phyloP scores from a whole-genome alignment of 2,888 invertebrate genomes.

The Elmis aenea region DNA sequence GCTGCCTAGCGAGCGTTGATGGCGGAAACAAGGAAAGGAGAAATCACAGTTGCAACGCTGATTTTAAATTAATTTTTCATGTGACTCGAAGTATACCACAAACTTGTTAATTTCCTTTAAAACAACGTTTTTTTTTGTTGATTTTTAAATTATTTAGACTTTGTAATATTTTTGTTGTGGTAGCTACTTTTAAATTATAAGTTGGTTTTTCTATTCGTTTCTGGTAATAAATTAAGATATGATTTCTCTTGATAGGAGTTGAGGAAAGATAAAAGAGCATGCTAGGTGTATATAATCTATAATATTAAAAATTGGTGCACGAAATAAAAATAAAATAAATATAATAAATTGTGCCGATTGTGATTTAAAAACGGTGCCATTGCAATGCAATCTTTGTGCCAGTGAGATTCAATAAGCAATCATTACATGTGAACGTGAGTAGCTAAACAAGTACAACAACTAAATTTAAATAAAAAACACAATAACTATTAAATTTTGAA shows the following conservation, averaged over 20 bases:
- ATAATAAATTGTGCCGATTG: slow-evolving; percentile 44
- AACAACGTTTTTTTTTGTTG: no score
- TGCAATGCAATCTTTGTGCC: slow-evolving; percentile 49
- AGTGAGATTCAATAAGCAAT: slow-evolving; percentile 50
- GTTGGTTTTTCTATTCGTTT: no score
- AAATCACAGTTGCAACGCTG: slow-evolving; percentile 10
- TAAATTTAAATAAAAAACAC: slow-evolving; percentile 36
- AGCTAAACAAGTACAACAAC: slow-evolving; percentile 48
- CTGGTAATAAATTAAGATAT: no score
- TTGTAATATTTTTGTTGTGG: no score
- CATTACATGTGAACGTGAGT: slow-evolving; percentile 71
- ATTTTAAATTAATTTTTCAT: background rate
- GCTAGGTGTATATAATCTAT: slow-evolving; percentile 40
- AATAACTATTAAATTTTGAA: slow-evolving; percentile 31
- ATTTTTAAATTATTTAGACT: no score
- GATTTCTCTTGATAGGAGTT: slow-evolving; percentile 11
- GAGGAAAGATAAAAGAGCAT: slow-evolving; percentile 29
- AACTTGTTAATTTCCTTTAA: no score
- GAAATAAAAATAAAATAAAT: slow-evolving; percentile 26
- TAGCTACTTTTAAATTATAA: no score
- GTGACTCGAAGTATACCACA: background rate
- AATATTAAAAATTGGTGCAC: slow-evolving; percentile 42
- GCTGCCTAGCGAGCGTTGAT: slow-evolving; percentile 40
- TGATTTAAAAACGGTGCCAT: slow-evolving; percentile 49
- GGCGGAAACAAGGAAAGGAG: slow-evolving; percentile 23